Conservation (phyloP, 2,888 invertebrate species). For the Chloroclystis v-ata region DNA sequence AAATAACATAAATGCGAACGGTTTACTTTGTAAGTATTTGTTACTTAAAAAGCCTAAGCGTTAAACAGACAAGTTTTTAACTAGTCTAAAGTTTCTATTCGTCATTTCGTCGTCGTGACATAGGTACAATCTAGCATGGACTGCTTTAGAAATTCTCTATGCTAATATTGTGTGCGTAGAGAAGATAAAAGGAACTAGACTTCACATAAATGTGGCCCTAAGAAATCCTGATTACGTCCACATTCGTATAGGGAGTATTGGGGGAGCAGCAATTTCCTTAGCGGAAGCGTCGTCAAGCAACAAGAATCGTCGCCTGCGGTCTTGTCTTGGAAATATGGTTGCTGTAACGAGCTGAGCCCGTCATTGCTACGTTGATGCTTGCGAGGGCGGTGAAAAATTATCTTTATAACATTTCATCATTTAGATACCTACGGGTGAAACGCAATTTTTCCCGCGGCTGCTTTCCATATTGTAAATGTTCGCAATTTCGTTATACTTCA, state of each 20-base stretch:
- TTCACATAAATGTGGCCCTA: not conserved
- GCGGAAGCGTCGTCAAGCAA: slow-evolving; percentile 55
- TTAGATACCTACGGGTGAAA: not conserved
- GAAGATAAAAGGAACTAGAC: no score
- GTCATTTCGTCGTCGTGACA: no score
- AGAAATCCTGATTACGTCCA: not conserved
- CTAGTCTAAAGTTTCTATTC: no score
- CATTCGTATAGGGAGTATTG: slow-evolving; percentile 22
- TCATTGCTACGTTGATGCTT: slow-evolving; percentile 29
- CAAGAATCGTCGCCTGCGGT: slow-evolving; percentile 34
- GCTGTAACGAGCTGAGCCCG: slow-evolving; percentile 35
- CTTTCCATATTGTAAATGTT: not conserved
- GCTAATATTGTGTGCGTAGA: no score
- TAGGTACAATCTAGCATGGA: no score
- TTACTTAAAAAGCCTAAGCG: no score
- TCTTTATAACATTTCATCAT: slow-evolving; percentile 2
- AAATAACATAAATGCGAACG: no score
- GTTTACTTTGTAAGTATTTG: no score
- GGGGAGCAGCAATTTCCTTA: slow-evolving; percentile 61
- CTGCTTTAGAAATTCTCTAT: no score
- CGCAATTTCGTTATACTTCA: not conserved
- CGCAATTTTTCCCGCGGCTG: not conserved
- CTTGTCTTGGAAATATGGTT: slow-evolving; percentile 35
- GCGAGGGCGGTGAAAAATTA: slow-evolving; percentile 3
- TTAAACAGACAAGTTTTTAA: no score